Evolutionary conservation across 1,140 invertebrate species (phyloP), one percentile per base, ranked within the genome.

Genomic region (Drosophila subpulchrella): DNA sequence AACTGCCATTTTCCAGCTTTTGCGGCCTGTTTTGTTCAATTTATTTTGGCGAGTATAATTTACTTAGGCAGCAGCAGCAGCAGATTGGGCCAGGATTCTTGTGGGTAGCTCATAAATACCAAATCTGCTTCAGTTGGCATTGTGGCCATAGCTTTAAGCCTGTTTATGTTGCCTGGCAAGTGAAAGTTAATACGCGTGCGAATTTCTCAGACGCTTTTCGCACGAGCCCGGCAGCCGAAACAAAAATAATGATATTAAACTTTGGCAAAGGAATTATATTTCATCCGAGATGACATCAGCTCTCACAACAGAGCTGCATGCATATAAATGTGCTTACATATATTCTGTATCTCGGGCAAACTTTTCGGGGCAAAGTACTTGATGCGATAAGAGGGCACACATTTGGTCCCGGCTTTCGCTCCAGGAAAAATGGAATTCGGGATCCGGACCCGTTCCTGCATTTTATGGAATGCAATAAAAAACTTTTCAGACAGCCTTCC

Each of bases 121-220:
- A 82, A 88, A 88, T 88, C 84, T 80, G 75, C 78, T 80, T 89
- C 60, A 80, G 78, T 74, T 41, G 57, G 74, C 60, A 47, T 60
- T 67, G 58, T 60, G 67, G 47, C 24, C 56, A 34, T 53, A 71
- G 63, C 61, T 68, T 63, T 68, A 82, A 85, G 78, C 84, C 58
- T 84, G 68, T 77, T 88, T 86, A 83, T 83, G 71, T 79, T 88
- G 61, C 76, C 58, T 53, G 46, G 46, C 67, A 89, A 88, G 76
- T 83, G 84, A 80, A 89, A 88, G 76, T 78, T 89, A 88, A 89
- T 84, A 78, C 80, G 80, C 84, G 80, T 83, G 84, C 68, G 84
- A 88, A 88, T 65, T 89, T 80, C 72, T 41, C 67, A 66, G 60
- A 71, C 75, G 50, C 68, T 75, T 50, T 81, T 71, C 48, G 60